A percentile compares a stretch with the other conserved stretches of the same genome.
Conservation (phyloP, 92 coral and sea anemone genomes). For the Chrysogorgia sp. region DNA sequence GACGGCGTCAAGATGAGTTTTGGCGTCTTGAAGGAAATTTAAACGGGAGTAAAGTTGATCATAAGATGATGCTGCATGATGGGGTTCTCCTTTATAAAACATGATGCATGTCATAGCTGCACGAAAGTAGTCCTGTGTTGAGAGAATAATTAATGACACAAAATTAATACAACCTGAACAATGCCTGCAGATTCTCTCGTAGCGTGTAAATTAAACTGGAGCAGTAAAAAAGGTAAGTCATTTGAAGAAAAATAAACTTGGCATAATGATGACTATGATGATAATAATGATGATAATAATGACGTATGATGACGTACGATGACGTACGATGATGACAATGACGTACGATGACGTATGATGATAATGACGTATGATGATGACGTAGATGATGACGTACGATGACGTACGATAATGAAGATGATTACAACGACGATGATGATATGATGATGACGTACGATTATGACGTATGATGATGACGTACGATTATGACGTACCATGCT, state of each 20-base stretch:
- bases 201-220: too few relatives aligned
- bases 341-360: too few relatives aligned
- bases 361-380: too few relatives aligned
- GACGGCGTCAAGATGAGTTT: constrained; percentile 82
- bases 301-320: not conserved
- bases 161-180: not conserved
- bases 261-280: not conserved
- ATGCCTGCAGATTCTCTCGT: not conserved
- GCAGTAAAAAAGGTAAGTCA: too few relatives aligned
- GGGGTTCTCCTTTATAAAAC: constrained; percentile 90
- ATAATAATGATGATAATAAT: not conserved
- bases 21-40: constrained; percentile 78
- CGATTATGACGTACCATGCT: not conserved
- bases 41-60: constrained; percentile 82
- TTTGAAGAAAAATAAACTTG: too few relatives aligned
- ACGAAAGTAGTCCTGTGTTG: constrained; percentile 82
- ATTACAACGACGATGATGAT: not conserved
- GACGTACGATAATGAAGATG: not conserved
- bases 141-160: not conserved
- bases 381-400: too few relatives aligned
- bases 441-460: too few relatives aligned
- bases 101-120: constrained; percentile 98
- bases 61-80: constrained; percentile 70
- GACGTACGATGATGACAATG: not conserved
- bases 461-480: too few relatives aligned